Conservation (phyloP, 2,797 vertebrate genomes). For the Enteromius argenteus region DNA sequence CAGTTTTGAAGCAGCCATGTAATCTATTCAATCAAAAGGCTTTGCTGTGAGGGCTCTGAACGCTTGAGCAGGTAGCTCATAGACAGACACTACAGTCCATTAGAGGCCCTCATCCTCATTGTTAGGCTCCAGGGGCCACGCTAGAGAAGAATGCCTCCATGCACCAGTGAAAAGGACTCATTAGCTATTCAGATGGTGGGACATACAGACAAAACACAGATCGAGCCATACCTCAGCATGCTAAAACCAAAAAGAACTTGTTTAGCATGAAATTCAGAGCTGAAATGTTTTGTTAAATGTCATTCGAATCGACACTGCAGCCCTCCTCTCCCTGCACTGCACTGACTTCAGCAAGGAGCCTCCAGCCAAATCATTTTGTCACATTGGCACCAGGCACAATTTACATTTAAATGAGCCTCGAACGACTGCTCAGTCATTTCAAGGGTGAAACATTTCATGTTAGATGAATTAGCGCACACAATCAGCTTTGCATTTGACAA, state of each 20-base stretch:
- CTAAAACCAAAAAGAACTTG: neutral
- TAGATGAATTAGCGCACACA: constrained; percentile 18
- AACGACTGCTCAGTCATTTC: constrained; percentile 34
- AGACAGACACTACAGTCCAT: constrained; percentile 57
- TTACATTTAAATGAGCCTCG: constrained; percentile 62
- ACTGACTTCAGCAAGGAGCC: constrained; percentile 24
- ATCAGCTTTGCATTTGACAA: neutral
- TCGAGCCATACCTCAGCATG: constrained; percentile 24
- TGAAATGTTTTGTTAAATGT: constrained; percentile 10
- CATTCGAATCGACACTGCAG: neutral
- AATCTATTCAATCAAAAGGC: constrained; percentile 60
- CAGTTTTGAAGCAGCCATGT: constrained; percentile 47
- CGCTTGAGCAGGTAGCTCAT: constrained; percentile 53
- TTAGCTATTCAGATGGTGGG: constrained; percentile 67
- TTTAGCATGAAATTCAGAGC: neutral
- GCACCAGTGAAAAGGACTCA: constrained; percentile 60
- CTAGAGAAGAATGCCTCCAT: constrained; percentile 38
- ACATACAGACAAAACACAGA: constrained; percentile 66
- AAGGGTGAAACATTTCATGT: constrained; percentile 47
- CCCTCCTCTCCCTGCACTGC: neutral
- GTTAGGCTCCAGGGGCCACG: constrained; percentile 47
- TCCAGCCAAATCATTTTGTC: constrained; percentile 44
- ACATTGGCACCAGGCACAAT: constrained; percentile 48
- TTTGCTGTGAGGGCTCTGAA: constrained; percentile 30
- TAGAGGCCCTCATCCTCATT: constrained; percentile 58